Percentiles rank a stretch among this genome's conserved stretches.
Conservation (phyloP, 2,797 vertebrate genomes). For the Microctenopoma lineatum region DNA sequence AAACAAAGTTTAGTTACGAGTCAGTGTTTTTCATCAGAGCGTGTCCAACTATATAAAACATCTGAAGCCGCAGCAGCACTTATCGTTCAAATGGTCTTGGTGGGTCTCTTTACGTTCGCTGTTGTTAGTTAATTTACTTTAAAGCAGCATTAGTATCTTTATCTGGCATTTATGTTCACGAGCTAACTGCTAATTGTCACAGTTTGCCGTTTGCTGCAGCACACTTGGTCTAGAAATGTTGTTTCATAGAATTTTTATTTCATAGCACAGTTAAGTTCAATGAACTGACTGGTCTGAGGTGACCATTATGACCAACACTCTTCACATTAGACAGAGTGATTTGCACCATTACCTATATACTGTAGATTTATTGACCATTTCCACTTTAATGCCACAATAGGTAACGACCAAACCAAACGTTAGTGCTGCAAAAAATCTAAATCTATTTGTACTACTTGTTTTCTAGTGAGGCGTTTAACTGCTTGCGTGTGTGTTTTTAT, state of each 20-base stretch:
- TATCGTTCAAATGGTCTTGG: not conserved
- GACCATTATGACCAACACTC: not conserved
- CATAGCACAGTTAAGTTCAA: no score
- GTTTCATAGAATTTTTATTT: no score
- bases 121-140: no score
- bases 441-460: conserved; percentile 54
- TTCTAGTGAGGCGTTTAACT: conserved; percentile 54
- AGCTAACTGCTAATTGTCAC: not conserved
- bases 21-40: not conserved
- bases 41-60: not conserved
- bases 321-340: not conserved
- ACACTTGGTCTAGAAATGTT: no score
- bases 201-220: not conserved
- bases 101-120: not conserved
- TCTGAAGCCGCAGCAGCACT: no score
- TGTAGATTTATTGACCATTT: not conserved
- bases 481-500: conserved; percentile 32
- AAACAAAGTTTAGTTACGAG: no score
- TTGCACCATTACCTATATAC: not conserved
- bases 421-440: conserved; percentile 34
- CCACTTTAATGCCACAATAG: not conserved
- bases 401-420: not conserved
- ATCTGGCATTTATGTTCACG: not conserved
- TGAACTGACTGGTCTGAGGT: no score
- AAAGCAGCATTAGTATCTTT: not conserved